Evolutionary conservation across 2,888 invertebrate genomes (phyloP).

Genomic region (Oconnorella tubifera): DNA sequence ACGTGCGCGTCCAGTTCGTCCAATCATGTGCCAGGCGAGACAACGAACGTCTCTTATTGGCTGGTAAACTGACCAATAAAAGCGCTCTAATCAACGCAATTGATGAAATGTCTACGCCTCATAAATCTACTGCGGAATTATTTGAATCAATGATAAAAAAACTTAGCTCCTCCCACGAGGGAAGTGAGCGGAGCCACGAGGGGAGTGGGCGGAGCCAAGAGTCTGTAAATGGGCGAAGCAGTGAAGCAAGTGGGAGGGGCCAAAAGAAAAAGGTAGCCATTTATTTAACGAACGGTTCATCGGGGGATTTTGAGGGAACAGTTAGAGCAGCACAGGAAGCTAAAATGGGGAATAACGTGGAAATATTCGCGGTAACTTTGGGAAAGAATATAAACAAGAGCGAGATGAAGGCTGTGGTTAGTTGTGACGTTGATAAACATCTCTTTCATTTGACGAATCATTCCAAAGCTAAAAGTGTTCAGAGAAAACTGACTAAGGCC

Average conservation of each 20-base stretch:
- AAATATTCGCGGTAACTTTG: conserved; percentile 25
- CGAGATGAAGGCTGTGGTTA: conserved; percentile 28
- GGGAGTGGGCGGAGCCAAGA: not conserved
- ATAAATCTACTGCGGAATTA: conserved; percentile 19
- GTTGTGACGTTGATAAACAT: conserved; percentile 25
- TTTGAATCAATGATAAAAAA: conserved; percentile 23
- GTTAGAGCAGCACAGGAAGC: conserved; percentile 26
- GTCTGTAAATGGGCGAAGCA: not conserved
- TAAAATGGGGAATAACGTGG: conserved; percentile 22
- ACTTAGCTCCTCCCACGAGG: not conserved
- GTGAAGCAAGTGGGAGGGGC: not conserved
- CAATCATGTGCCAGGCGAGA: conserved; percentile 19
- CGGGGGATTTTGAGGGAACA: conserved; percentile 22
- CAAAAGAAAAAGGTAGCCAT: conserved; percentile 21
- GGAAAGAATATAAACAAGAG: conserved; percentile 23
- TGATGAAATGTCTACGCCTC: not conserved
- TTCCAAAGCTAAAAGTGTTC: no score
- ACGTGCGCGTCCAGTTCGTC: conserved; percentile 27
- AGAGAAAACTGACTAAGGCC: no score
- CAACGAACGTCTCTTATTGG: not conserved
- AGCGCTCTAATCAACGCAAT: not conserved
- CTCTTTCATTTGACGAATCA: conserved; percentile 10
- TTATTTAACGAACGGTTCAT: conserved; percentile 29
- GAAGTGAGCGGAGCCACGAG: not conserved
- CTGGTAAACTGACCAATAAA: not conserved